A percentile compares a stretch with the other conserved stretches of the same genome.
Evolutionary conservation across 2,797 vertebrate species (phyloP).

Genomic region (Ctenochaetus hawaiiensis): DNA sequence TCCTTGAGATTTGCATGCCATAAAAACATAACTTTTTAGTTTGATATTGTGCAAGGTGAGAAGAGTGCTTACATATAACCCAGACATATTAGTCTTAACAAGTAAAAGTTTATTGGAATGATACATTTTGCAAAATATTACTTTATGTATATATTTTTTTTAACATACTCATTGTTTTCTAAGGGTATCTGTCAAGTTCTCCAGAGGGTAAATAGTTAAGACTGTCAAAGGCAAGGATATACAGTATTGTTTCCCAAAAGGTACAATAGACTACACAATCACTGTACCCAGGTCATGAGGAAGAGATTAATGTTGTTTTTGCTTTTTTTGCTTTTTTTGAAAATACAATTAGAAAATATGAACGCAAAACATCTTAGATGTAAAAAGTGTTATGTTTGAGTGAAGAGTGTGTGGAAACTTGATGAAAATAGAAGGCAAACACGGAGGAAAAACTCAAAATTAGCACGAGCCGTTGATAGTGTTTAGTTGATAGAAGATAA

Average conservation of each 20-base stretch:
- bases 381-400: conserved; percentile 85
- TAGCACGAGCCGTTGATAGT: conserved; percentile 72
- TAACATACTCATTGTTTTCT: conserved; percentile 89
- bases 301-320: conserved; percentile 84
- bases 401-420: conserved; percentile 78
- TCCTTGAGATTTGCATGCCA: conserved; percentile 15
- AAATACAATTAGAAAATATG: conserved; percentile 91
- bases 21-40: neutral
- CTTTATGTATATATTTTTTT: conserved; percentile 85
- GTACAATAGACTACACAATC: conserved; percentile 90
- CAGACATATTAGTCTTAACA: conserved; percentile 86
- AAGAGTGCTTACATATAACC: conserved; percentile 59
- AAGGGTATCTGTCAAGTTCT: conserved; percentile 89
- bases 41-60: conserved; percentile 19
- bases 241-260: conserved; percentile 89
- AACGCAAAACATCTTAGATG: conserved; percentile 85
- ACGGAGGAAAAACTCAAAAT: conserved; percentile 60
- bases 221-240: conserved; percentile 91
- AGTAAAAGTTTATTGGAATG: conserved; percentile 93
- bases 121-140: conserved; percentile 94
- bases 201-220: conserved; percentile 91
- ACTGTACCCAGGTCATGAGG: conserved; percentile 87
- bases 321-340: conserved; percentile 76
- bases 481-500: conserved; percentile 69
- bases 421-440: conserved; percentile 82